Conservation (phyloP, 2,888 invertebrate species). For the Timandra comae region DNA sequence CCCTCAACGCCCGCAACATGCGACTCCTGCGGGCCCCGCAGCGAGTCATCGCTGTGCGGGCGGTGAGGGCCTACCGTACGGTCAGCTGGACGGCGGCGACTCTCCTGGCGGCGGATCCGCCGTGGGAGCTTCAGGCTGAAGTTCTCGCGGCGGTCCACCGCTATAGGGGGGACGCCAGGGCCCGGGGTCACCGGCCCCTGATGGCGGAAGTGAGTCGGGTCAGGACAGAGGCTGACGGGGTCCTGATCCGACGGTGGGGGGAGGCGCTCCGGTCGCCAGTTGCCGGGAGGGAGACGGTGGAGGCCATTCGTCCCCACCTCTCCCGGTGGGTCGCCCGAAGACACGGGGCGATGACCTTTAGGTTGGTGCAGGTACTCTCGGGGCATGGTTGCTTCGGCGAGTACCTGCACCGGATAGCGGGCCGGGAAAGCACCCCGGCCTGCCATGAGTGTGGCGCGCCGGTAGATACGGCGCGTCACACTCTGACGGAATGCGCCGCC, state of each 20-base stretch:
- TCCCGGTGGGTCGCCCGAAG: not conserved
- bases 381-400: not conserved
- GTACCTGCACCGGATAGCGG: not conserved
- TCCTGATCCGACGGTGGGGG: not conserved
- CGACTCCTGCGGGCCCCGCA: not conserved
- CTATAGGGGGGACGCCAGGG: not conserved
- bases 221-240: not conserved
- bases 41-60: not conserved
- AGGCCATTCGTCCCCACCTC: not conserved
- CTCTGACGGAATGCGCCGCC: too few species aligned
- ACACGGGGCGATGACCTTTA: not conserved
- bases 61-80: not conserved
- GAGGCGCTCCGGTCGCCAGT: too few species aligned
- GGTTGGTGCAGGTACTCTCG: not conserved
- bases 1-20: too few species aligned
- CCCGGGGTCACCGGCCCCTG: constrained; percentile 5
- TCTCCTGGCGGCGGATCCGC: constrained; percentile 1
- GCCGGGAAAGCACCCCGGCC: too few species aligned
- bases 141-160: not conserved
- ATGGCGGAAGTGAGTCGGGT: not conserved
- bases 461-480: too few species aligned
- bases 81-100: constrained; percentile 1
- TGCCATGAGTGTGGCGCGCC: too few species aligned
- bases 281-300: not conserved
- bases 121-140: not conserved